A percentile compares a stretch with the other conserved stretches of the same genome.
Evolutionary conservation across 2,797 vertebrate genomes (phyloP).

Genomic region (Gephyroberyx darwinii): DNA sequence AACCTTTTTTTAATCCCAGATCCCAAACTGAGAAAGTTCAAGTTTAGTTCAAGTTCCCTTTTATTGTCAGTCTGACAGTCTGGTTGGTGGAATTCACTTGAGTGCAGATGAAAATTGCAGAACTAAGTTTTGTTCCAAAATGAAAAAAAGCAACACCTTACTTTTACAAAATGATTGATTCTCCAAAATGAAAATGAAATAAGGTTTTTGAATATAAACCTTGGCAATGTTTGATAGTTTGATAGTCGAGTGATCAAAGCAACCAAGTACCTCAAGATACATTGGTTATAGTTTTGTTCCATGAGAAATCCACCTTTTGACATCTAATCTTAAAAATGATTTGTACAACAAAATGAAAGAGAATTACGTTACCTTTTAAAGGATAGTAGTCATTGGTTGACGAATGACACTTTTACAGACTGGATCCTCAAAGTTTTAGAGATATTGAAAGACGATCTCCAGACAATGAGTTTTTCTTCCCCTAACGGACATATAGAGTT

Average conservation of each 20-base stretch:
- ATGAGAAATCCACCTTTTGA: too few relatives aligned
- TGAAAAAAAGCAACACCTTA: background rate
- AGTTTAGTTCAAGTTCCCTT: conserved; percentile 27
- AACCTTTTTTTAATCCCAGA: conserved; percentile 42
- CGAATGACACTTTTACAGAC: conserved; percentile 26
- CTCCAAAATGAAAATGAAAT: conserved; percentile 1
- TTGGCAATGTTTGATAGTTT: background rate
- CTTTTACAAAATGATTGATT: background rate
- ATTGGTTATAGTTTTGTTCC: too few relatives aligned
- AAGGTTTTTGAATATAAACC: background rate
- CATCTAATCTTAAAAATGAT: too few relatives aligned
- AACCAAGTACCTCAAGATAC: too few relatives aligned
- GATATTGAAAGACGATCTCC: conserved; percentile 23
- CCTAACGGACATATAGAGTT: conserved; percentile 25
- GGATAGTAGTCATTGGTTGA: background rate
- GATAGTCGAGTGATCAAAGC: conserved; percentile 6
- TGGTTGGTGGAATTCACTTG: conserved; percentile 27
- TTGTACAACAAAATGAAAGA: too few relatives aligned
- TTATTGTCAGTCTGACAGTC: conserved; percentile 41
- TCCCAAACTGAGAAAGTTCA: conserved; percentile 43
- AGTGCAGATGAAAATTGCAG: conserved; percentile 18
- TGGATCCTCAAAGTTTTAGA: background rate
- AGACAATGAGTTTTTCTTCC: conserved; percentile 34
- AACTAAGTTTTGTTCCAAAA: background rate
- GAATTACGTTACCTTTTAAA: background rate